Evolutionary conservation across 2,113 vertebrate species (phyloP).

Genomic region (Sula dactylatra): DNA sequence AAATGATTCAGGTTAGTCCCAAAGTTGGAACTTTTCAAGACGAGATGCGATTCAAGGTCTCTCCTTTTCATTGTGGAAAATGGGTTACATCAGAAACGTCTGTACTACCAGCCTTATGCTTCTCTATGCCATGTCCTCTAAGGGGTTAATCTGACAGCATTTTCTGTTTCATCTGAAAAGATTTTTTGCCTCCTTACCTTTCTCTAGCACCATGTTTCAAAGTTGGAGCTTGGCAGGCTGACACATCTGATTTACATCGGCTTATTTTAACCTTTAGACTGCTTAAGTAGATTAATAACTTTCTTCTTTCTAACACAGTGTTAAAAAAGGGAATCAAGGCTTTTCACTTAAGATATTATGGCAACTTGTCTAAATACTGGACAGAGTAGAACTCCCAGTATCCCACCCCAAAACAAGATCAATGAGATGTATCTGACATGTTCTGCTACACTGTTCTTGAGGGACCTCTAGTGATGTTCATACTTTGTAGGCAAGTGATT

Average conservation of each 20-base stretch:
- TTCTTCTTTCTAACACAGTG: neutral
- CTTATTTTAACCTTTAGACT: neutral
- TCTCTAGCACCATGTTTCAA: neutral
- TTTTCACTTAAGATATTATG: neutral
- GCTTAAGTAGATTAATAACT: neutral
- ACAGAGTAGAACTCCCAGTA: neutral
- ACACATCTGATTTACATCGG: neutral
- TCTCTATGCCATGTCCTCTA: neutral
- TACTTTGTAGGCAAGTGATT: neutral
- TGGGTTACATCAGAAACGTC: neutral
- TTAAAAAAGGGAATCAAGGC: neutral
- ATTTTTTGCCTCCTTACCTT: neutral
- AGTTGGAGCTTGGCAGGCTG: neutral
- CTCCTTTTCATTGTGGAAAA: neutral
- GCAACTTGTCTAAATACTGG: neutral
- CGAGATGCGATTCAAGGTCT: neutral
- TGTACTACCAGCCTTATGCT: neutral
- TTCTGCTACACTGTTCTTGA: neutral
- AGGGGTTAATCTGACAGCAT: neutral
- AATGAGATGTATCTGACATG: neutral
- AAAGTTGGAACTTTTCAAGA: neutral
- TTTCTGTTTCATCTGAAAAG: neutral
- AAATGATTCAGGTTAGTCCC: neutral
- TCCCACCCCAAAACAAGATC: neutral
- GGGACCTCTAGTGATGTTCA: neutral